A percentile compares a stretch with the other conserved stretches of the same genome.
Conservation (phyloP, 2,113 vertebrate species). For the Ariopsis seemanni region DNA sequence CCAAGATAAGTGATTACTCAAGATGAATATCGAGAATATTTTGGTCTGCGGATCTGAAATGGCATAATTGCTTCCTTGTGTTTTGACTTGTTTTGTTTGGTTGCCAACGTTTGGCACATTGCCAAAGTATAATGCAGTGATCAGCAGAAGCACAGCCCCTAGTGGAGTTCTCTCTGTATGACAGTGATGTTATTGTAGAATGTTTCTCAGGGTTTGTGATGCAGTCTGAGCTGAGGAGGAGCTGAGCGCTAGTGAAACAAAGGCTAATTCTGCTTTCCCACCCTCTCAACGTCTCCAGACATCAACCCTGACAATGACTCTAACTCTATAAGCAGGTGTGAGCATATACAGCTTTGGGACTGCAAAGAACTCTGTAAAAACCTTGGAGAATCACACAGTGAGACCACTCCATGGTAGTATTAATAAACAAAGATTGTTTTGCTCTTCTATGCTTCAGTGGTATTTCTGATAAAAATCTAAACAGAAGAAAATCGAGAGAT, state of each 20-base stretch:
- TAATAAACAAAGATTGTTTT: background rate
- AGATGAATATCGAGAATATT: background rate
- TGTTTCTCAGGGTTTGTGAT: background rate
- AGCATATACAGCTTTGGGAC: background rate
- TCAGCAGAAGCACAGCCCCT: conserved; percentile 65
- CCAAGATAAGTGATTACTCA: background rate
- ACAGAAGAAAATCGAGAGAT: background rate
- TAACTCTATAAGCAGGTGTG: background rate
- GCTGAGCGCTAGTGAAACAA: background rate
- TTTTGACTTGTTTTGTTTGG: background rate
- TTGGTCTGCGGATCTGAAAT: background rate
- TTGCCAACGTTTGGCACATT: background rate
- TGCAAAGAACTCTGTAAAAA: background rate
- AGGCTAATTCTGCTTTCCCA: background rate
- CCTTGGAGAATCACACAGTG: background rate
- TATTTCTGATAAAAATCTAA: background rate
- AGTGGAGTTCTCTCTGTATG: conserved; percentile 64
- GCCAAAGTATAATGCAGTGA: conserved; percentile 1
- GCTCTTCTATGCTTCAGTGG: background rate
- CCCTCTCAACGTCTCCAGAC: background rate
- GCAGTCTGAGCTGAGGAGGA: background rate
- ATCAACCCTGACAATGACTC: background rate
- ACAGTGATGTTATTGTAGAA: conserved; percentile 39
- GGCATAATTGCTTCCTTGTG: background rate
- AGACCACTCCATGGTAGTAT: background rate